These are phyloP conservation scores for Enteromius mattozi DNA, from an alignment of 2,797 vertebrate species.

Conservation along the genomic window DNA sequence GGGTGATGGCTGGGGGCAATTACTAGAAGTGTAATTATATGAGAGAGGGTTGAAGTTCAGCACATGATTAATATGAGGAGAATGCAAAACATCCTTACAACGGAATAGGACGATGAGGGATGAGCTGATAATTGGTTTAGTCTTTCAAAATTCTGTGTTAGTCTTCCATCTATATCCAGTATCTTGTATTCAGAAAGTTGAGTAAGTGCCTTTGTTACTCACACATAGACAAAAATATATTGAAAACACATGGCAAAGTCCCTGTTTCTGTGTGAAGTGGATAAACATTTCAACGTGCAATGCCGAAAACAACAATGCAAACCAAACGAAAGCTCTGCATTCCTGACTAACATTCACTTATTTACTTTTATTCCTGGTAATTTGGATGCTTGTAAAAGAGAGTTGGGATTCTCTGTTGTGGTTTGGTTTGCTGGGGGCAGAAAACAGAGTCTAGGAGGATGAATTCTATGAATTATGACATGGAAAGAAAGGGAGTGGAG, in stretches of 20 bases:
- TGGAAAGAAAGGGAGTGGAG: neutral
- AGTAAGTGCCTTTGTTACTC: conserved; percentile 41
- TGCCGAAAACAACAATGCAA: conserved; percentile 42
- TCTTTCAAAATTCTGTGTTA: conserved; percentile 12
- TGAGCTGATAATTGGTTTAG: conserved; percentile 45
- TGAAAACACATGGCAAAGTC: conserved; percentile 53
- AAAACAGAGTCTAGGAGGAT: neutral
- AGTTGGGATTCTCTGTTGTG: conserved; percentile 40
- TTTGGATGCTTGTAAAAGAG: conserved; percentile 46
- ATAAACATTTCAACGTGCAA: conserved; percentile 52
- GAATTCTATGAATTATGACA: conserved; percentile 20
- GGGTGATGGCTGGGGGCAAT: conserved; percentile 46
- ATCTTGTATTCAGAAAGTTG: conserved; percentile 44
- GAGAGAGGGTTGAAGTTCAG: conserved; percentile 30
- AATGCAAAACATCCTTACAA: conserved; percentile 39
- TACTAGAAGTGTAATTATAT: conserved; percentile 52
- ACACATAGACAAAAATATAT: conserved; percentile 46
- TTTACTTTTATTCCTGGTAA: conserved; percentile 42
- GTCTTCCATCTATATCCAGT: conserved; percentile 20
- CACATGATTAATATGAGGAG: conserved; percentile 39
- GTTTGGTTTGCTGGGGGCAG: conserved; percentile 37
- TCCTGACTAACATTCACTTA: conserved; percentile 37
- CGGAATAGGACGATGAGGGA: conserved; percentile 22
- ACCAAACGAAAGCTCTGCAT: conserved; percentile 43
- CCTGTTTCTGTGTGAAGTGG: conserved; percentile 46